Evolutionary conservation across 1,140 invertebrate genomes (phyloP).

Genomic region (Drosophila carrolli): DNA sequence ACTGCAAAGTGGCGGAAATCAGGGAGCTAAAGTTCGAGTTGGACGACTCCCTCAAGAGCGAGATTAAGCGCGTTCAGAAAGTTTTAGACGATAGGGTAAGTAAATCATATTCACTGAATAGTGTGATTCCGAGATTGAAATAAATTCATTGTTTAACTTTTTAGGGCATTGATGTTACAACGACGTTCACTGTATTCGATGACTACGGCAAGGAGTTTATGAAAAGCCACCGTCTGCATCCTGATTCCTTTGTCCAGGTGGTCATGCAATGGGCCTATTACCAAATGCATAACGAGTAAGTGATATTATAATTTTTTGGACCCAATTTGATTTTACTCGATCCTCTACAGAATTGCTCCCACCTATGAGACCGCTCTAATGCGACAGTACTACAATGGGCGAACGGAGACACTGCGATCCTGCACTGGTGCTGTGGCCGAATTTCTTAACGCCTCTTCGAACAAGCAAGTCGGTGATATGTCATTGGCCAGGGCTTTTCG

Average conservation of each 20-base stretch:
- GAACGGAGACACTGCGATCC: constrained; percentile 86
- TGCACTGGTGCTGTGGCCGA: constrained; percentile 83
- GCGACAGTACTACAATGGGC: constrained; percentile 85
- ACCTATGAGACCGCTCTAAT: constrained; percentile 87
- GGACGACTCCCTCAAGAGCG: constrained; percentile 60
- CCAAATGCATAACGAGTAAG: constrained; percentile 85
- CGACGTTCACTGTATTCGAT: constrained; percentile 82
- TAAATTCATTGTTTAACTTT: no score
- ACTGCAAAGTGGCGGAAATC: constrained; percentile 32
- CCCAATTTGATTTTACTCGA: neutral
- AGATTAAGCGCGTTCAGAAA: constrained; percentile 66
- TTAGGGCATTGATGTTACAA: constrained; percentile 84
- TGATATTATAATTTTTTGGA: rapidly evolving
- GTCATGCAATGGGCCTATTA: constrained; percentile 88
- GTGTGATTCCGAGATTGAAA: no score
- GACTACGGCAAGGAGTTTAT: constrained; percentile 87
- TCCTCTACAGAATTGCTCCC: constrained; percentile 82
- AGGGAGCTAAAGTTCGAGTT: constrained; percentile 72
- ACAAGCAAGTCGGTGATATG: constrained; percentile 48
- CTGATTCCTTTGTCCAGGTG: constrained; percentile 88
- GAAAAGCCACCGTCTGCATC: constrained; percentile 85
- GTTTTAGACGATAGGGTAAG: constrained; percentile 68
- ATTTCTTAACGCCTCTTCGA: constrained; percentile 84
- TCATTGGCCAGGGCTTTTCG: constrained; percentile 68
- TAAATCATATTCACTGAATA: neutral